Evolutionary conservation across 92 coral and sea anemone genomes (phyloP).

Genomic region (Zoanthus sansibaricus): DNA sequence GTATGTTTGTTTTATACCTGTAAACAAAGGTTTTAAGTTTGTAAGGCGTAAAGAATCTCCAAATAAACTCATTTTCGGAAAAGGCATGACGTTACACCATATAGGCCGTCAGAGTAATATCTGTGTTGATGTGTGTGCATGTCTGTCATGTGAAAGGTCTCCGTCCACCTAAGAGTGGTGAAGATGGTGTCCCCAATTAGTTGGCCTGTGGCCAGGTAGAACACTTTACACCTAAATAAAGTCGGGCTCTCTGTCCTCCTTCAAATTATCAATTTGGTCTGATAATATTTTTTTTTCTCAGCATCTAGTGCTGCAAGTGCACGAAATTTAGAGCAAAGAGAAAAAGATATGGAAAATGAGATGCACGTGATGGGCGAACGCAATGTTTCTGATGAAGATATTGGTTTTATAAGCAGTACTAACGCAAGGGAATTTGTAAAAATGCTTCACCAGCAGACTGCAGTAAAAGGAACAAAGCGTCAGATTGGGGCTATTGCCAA

Average conservation of each 20-base stretch:
- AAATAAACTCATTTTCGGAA: too few relatives aligned
- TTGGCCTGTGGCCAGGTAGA: too few relatives aligned
- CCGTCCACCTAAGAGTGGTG: too few relatives aligned
- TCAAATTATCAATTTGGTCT: background rate
- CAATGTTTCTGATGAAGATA: background rate
- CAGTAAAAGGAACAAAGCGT: conserved; percentile 8
- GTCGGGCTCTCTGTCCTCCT: background rate
- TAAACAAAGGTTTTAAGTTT: too few relatives aligned
- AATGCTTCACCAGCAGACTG: conserved; percentile 30
- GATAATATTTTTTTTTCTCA: background rate
- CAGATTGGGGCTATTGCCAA: background rate
- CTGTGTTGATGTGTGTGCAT: too few relatives aligned
- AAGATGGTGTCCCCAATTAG: too few relatives aligned
- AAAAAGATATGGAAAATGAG: background rate
- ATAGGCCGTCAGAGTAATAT: too few relatives aligned
- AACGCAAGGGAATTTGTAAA: conserved; percentile 32
- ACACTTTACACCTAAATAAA: background rate
- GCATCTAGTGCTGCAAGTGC: background rate
- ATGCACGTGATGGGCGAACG: background rate
- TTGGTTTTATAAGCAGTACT: conserved; percentile 5
- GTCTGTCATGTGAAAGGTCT: too few relatives aligned
- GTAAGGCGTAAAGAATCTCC: too few relatives aligned
- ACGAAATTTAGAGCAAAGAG: background rate
- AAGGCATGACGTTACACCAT: too few relatives aligned
- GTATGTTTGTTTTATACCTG: too few relatives aligned